Base-by-base conservation (phyloP, 2,888 invertebrate genomes). In the Stenotaenia linearis region DNA sequence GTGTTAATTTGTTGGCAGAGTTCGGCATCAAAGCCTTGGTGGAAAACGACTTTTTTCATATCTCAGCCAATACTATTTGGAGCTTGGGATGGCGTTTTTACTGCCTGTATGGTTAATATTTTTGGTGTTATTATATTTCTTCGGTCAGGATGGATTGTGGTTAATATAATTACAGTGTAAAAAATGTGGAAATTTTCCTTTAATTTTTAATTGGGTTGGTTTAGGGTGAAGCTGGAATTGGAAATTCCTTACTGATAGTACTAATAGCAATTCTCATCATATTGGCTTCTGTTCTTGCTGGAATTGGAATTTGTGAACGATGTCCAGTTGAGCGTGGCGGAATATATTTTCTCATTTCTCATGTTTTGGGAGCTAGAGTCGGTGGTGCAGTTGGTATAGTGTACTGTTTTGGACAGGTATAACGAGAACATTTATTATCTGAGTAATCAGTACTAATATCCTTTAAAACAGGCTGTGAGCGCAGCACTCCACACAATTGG, bases 1-100 rank as follows among this genome's bases (percentile, higher is more conserved):
- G 10, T 37, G 37, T 37, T 37, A 15, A 9, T 37, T 37, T 37
- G 10, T 37, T 37, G 37, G 18, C 79, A 79, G 79, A 79, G 79
- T 32, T 79, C 79, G 7, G 37, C 23, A 21, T 10, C 80, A 4
- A 91, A 91, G 82, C 94, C 95, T 78, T 97, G 97, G 97, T 97
- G 96, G 96, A 94, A 96, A 87, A 93, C 96, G 35, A 96, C 97
- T 85, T 97, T 98, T 87, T 96, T 98, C 86, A 92, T 98, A 87
- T 95, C 96, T 37, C 95, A 97, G 86, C 97, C 96, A 40, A 94
- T 97, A 79, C 88, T 97, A 78, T 98, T 98, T 88, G 97, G 98
- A 15, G 96, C 97, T 0, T 98, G 96, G 95, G 98, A 98, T 88
- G 98, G 98, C 82, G 98, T 98, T 7, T 98, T 97, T 86, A 97